Percentiles rank a stretch among this genome's conserved stretches.
These are phyloP conservation scores for Pterostichus madidus DNA, from an alignment of 2,888 invertebrate genomes.

Conservation along the genomic window DNA sequence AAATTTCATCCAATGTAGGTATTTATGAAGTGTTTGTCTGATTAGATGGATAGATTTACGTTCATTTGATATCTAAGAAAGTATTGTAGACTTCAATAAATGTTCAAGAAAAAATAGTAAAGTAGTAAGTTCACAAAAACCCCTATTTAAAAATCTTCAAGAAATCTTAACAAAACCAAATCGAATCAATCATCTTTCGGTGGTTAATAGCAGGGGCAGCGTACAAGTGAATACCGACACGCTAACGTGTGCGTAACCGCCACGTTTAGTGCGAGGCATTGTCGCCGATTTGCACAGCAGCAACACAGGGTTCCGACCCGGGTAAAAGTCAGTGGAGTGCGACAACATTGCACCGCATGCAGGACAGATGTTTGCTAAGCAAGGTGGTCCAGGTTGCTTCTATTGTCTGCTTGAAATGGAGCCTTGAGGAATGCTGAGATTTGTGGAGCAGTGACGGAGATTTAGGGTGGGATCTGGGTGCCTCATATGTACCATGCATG, in stretches of 20 bases:
- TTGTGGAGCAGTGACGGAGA: neutral
- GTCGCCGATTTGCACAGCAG: constrained; percentile 12
- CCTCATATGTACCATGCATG: no score
- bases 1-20: no score
- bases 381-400: neutral
- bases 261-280: neutral
- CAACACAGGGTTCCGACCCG: no score
- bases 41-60: no score
- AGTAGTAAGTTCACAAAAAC: neutral
- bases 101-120: no score
- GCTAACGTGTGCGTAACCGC: constrained; percentile 16
- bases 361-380: constrained; percentile 24
- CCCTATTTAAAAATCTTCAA: neutral
- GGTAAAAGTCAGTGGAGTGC: constrained; percentile 15
- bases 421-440: neutral
- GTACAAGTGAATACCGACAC: neutral
- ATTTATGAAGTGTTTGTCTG: no score
- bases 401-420: no score
- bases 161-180: neutral
- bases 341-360: neutral
- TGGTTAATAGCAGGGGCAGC: neutral
- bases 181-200: neutral
- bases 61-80: no score
- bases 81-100: no score
- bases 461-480: no score